A percentile compares a stretch with the other conserved stretches of the same genome.
Conservation (phyloP, 2,113 vertebrate species). For the Thunnus thynnus region DNA sequence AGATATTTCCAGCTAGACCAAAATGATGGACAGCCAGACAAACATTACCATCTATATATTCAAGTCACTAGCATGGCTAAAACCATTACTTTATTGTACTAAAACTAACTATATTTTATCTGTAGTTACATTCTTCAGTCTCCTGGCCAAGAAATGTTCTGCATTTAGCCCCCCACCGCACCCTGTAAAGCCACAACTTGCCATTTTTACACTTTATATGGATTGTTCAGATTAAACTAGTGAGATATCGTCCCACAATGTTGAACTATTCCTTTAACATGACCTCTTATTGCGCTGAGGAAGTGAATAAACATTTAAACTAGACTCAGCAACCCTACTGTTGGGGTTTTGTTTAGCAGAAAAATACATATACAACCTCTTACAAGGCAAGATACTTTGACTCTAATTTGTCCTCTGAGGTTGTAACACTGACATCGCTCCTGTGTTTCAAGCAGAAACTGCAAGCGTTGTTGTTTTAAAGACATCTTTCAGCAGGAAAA, state of each 20-base stretch:
- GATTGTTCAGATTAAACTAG: no score
- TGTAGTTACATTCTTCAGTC: no score
- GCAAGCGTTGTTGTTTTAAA: conserved; percentile 65
- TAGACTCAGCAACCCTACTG: not conserved
- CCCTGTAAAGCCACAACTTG: no score
- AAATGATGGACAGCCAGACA: no score
- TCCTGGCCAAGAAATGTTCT: no score
- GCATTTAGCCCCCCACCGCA: no score
- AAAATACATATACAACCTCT: conserved; percentile 1
- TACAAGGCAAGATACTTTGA: conserved; percentile 41
- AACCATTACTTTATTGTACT: no score
- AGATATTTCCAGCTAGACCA: no score
- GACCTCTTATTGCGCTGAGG: not conserved
- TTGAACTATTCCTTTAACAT: not conserved
- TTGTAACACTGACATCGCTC: conserved; percentile 55
- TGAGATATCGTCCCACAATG: not conserved
- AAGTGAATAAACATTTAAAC: conserved; percentile 3
- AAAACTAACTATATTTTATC: no score
- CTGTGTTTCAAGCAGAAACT: conserved; percentile 44
- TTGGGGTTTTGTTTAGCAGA: conserved; percentile 10
- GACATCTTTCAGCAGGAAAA: conserved; percentile 62
- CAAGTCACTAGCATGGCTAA: no score
- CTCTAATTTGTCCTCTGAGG: conserved; percentile 73
- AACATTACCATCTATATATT: no score
- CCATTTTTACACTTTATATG: no score